Evolutionary conservation across 2,888 invertebrate species (phyloP), one percentile per base, ranked within the genome.

Genomic region (Aspidiotus destructor): DNA sequence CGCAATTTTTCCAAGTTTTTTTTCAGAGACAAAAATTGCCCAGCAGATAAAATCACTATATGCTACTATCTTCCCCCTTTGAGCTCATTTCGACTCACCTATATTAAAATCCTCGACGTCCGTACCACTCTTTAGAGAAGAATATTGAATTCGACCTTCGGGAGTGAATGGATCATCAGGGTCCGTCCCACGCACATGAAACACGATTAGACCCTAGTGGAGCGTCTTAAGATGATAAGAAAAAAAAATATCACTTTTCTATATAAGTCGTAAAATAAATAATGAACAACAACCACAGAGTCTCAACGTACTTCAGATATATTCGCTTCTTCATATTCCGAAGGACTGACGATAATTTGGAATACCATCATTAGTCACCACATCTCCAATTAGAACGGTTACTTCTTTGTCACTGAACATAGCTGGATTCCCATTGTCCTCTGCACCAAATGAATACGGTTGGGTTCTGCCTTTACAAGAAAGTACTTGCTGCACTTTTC

Each of bases 331-430:
- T 89, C 87, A 54, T 86, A 86, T 6, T 82, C 77, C 8, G 84
- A 82, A 0, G 89, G 89, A 67, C 85, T 80, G 15, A 88, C 82
- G 74, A 89, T 88, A 40, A 83, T 80, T n/a, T 0, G 89, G 89
- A 1, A 89, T 86, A 0, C 89, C 89, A 75, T 89, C 89, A 74
- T 89, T 89, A 70, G 85, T 85, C 62, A 88, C 87, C 0, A 89
- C 87, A 73, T 90, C 89, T 0, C 89, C 88, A 53, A 91, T 85
- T 72, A 85, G 86, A 5, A 90, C 75, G 0, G 81, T 80, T 0
- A 89, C 77, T 7, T 81, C 80, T 0, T 85, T 83, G 71, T 86
- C 86, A 0, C 84, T 81, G 58, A 80, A 82, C 8, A 87, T 79
- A 41, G 79, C 74, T 61, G 84, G 84, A 55, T 78, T 79, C 0